phyloP scores from a whole-genome alignment of 2,797 vertebrate species.

The Hemibagrus guttatus region DNA sequence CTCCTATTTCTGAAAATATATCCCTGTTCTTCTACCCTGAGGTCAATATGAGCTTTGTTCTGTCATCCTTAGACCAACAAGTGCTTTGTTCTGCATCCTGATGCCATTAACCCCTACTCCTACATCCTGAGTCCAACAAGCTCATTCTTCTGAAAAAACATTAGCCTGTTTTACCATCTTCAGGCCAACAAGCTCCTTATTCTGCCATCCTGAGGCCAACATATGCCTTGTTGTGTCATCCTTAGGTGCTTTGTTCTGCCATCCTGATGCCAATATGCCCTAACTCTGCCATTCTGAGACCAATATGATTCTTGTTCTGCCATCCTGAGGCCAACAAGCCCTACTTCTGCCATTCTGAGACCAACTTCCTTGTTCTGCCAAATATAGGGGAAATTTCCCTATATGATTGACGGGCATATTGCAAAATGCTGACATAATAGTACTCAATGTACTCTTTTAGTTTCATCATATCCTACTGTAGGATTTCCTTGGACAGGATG shows the following conservation, averaged over 20 bases:
- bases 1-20: too few relatives aligned
- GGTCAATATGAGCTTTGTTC: background rate
- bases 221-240: background rate
- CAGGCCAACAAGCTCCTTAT: background rate
- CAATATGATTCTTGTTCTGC: background rate
- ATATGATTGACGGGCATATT: background rate
- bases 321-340: background rate
- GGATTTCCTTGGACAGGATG: background rate
- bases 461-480: constrained; percentile 6
- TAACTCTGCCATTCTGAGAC: background rate
- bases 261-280: background rate
- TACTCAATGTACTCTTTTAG: constrained; percentile 13
- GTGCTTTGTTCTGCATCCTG: background rate
- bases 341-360: background rate
- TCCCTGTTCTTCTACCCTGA: background rate
- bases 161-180: too few relatives aligned
- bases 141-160: background rate
- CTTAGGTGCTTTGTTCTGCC: background rate
- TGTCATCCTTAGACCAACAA: background rate
- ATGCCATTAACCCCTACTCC: background rate
- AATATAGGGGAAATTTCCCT: background rate
- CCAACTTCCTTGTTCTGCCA: too few relatives aligned
- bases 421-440: background rate
- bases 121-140: background rate
- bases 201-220: background rate